Conservation (phyloP, 2,888 invertebrate genomes). For the Pandemis cinnamomeana region DNA sequence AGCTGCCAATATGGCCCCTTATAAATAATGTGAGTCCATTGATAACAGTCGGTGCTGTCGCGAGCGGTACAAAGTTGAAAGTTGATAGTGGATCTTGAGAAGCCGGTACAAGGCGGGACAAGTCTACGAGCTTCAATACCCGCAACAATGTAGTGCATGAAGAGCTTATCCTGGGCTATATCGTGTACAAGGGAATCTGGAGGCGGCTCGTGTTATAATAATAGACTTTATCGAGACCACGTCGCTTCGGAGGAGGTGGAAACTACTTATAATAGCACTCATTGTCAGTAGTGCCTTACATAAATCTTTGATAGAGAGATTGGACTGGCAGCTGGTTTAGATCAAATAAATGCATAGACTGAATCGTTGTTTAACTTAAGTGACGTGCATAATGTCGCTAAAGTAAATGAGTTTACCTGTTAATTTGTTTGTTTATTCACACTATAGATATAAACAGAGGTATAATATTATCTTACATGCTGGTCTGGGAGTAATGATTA, state of each 20-base stretch:
- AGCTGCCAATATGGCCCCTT: slow-evolving; percentile 55
- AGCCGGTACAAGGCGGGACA: slow-evolving; percentile 58
- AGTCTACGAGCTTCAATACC: slow-evolving; percentile 32
- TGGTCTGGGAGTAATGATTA: too few relatives aligned
- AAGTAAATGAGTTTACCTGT: too few relatives aligned
- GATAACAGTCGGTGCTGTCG: slow-evolving; percentile 68
- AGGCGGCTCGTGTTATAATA: slow-evolving; percentile 31
- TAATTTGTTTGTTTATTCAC: too few relatives aligned
- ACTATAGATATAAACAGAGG: too few relatives aligned
- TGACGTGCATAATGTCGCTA: too few relatives aligned
- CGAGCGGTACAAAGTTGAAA: slow-evolving; percentile 74
- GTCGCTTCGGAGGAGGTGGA: neutral
- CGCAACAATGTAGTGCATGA: slow-evolving; percentile 40
- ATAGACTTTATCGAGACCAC: slow-evolving; percentile 18
- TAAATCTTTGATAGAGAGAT: neutral
- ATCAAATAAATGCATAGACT: neutral
- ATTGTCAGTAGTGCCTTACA: slow-evolving; percentile 1
- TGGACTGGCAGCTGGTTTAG: neutral
- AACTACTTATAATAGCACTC: neutral
- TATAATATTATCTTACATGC: too few relatives aligned
- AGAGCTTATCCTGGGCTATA: slow-evolving; percentile 29
- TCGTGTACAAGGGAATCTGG: slow-evolving; percentile 29
- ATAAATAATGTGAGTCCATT: slow-evolving; percentile 68
- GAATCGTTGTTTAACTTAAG: neutral
- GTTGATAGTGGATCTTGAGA: slow-evolving; percentile 77